Evolutionary conservation across 2,888 invertebrate genomes (phyloP).

Genomic region (Punctoribates punctum): DNA sequence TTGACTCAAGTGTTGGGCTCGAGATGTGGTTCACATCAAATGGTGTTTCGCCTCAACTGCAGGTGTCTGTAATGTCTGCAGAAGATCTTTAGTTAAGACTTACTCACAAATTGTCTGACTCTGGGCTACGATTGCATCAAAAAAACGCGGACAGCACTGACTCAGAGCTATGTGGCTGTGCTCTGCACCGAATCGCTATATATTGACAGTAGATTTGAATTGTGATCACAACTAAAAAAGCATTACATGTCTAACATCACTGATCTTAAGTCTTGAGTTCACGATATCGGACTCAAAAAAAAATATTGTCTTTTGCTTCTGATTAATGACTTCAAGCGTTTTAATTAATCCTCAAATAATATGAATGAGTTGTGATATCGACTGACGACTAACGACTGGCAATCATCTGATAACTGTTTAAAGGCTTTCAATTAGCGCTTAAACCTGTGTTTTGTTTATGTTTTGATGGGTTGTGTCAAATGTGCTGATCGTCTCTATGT

Average conservation of each 20-base stretch:
- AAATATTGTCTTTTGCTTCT: not conserved
- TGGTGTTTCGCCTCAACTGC: not conserved
- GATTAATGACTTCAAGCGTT: not conserved
- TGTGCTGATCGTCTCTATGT: not conserved
- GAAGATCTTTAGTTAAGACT: not conserved
- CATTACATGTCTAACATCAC: not conserved
- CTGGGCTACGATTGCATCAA: not conserved
- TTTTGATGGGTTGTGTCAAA: not conserved
- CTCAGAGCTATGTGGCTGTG: not conserved
- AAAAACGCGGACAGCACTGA: not conserved
- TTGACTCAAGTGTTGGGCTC: not conserved
- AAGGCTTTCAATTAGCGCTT: not conserved
- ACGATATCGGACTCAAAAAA: not conserved
- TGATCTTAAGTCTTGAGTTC: too few relatives aligned
- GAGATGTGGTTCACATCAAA: not conserved
- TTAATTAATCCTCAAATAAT: not conserved
- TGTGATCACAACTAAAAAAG: not conserved
- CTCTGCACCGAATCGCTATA: conserved; percentile 7
- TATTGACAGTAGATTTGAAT: conserved; percentile 1
- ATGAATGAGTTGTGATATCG: not conserved
- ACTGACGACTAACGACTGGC: not conserved
- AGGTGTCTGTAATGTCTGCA: conserved; percentile 21
- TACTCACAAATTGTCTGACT: not conserved
- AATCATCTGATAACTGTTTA: not conserved
- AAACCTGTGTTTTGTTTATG: not conserved